Conservation (phyloP, 2,113 vertebrate genomes). For the Hassar affinis region DNA sequence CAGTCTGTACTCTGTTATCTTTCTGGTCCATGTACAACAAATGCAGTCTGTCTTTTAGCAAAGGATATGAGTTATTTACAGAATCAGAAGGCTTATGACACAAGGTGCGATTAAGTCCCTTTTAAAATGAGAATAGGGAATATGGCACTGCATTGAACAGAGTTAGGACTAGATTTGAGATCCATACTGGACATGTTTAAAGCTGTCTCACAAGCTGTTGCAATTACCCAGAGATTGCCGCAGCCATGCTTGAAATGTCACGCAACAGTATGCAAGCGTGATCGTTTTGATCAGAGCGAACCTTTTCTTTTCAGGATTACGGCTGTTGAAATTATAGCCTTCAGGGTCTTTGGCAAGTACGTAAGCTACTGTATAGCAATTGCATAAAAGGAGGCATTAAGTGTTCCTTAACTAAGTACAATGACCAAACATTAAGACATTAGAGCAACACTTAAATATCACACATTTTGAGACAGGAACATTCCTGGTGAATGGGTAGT, state of each 20-base stretch:
- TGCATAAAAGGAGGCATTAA: not conserved
- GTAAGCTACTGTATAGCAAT: not conserved
- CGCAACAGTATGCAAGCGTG: not conserved
- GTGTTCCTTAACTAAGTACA: not conserved
- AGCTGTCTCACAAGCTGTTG: not conserved
- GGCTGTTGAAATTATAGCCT: not conserved
- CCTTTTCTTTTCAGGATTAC: not conserved
- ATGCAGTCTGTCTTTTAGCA: slow-evolving; percentile 30
- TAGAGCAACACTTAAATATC: not conserved
- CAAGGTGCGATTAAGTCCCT: not conserved
- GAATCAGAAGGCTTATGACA: not conserved
- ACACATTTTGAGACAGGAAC: not conserved
- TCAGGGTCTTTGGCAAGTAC: not conserved
- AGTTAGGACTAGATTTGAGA: not conserved
- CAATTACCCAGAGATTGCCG: not conserved
- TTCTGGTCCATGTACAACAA: slow-evolving; percentile 15
- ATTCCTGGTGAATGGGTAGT: not conserved
- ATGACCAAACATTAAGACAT: not conserved
- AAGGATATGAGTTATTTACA: slow-evolving; percentile 16
- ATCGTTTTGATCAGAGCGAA: not conserved
- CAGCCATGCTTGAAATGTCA: not conserved
- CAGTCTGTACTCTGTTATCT: slow-evolving; percentile 9
- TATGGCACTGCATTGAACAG: not conserved
- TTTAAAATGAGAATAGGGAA: not conserved
- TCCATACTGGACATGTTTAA: not conserved